phyloP scores from a whole-genome alignment of 2,888 invertebrate species.

The Cylindroiulus punctatus region DNA sequence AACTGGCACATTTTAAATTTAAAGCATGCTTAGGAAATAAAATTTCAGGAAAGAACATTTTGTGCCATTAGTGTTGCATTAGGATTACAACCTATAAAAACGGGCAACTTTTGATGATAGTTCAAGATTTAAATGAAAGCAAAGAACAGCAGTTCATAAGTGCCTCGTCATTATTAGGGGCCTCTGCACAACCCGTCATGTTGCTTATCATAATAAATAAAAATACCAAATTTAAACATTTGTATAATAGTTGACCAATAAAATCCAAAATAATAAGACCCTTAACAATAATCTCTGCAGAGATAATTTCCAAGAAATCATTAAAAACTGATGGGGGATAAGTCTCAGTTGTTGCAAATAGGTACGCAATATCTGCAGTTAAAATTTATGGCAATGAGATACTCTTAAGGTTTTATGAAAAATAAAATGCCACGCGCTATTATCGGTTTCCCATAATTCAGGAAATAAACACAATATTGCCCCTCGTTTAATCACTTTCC shows the following conservation, averaged over 20 bases:
- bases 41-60: no score
- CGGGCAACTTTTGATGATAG: no score
- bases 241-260: not conserved
- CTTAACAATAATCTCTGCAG: not conserved
- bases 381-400: not conserved
- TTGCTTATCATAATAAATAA: not conserved
- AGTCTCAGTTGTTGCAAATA: not conserved
- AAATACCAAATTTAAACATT: not conserved
- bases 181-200: not conserved
- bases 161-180: not conserved
- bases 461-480: not conserved
- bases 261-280: not conserved
- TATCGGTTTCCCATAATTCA: constrained; percentile 21
- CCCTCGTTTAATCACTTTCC: not conserved
- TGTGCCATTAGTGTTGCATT: no score
- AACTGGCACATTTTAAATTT: no score
- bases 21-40: no score
- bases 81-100: no score
- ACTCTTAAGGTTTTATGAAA: constrained; percentile 16
- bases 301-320: not conserved
- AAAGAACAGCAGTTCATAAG: not conserved
- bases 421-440: constrained; percentile 7
- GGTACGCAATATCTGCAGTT: not conserved
- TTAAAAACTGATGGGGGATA: not conserved
- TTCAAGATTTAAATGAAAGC: not conserved